Percentiles rank a stretch among this genome's conserved stretches.
phyloP scores from a whole-genome alignment of 2,888 invertebrate species.

The Chaitophorus viminalis region DNA sequence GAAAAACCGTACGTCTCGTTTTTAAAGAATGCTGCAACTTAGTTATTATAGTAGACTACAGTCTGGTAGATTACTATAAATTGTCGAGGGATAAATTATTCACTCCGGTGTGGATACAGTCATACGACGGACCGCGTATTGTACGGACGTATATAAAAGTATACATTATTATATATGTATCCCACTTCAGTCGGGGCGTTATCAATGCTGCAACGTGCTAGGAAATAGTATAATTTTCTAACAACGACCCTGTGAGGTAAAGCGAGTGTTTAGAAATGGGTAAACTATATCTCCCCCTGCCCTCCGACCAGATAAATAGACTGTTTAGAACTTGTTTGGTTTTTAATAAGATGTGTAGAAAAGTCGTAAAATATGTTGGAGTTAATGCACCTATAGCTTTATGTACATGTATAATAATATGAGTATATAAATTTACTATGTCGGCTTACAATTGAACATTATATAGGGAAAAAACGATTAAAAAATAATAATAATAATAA shows the following conservation, averaged over 20 bases:
- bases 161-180: too few species aligned
- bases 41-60: too few species aligned
- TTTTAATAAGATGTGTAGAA: conserved; percentile 19
- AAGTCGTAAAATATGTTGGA: conserved; percentile 1
- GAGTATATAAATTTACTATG: not conserved
- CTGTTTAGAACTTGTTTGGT: conserved; percentile 23
- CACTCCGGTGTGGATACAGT: too few species aligned
- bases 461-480: not conserved
- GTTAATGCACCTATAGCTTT: not conserved
- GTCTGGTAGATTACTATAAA: too few species aligned
- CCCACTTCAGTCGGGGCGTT: not conserved
- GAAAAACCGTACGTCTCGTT: too few species aligned
- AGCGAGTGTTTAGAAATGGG: conserved; percentile 24
- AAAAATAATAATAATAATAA: not conserved
- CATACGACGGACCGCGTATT: too few species aligned
- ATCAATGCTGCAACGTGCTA: not conserved
- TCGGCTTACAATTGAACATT: not conserved
- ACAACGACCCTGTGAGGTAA: conserved; percentile 8
- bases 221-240: conserved; percentile 17
- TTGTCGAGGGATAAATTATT: too few species aligned
- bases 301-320: not conserved
- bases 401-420: not conserved
- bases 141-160: too few species aligned
- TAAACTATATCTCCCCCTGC: not conserved
- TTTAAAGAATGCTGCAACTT: too few species aligned